These are phyloP conservation scores for Sus cebifrons DNA, from an alignment of 2,797 vertebrate genomes.

Conservation along the genomic window DNA sequence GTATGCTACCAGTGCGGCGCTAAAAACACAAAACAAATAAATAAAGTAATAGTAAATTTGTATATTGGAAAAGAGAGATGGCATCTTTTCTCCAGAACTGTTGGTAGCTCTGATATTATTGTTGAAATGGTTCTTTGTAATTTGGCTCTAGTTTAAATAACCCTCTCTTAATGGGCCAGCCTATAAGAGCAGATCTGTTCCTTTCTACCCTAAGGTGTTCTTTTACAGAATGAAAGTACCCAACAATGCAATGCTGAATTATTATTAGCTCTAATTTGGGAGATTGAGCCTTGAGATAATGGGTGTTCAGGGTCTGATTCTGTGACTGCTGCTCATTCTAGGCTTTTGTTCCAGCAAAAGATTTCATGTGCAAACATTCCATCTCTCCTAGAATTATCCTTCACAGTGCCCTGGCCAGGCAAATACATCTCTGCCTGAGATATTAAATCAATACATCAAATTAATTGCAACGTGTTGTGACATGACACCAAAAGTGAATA, in stretches of 20 bases:
- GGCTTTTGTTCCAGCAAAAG: conserved; percentile 41
- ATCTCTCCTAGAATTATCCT: conserved; percentile 33
- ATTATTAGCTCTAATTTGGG: conserved; percentile 41
- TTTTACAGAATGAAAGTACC: conserved; percentile 54
- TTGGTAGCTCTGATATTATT: not conserved
- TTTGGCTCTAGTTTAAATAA: conserved; percentile 66
- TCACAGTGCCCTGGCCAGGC: not conserved
- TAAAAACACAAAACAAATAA: no score
- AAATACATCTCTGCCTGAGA: conserved; percentile 46
- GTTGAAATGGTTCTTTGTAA: conserved; percentile 24
- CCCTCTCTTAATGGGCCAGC: not conserved
- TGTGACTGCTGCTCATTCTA: not conserved
- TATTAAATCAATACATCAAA: conserved; percentile 69
- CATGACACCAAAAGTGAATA: not conserved
- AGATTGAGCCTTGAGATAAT: not conserved
- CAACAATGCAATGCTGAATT: not conserved
- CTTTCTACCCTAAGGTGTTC: not conserved
- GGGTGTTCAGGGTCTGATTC: conserved; percentile 31
- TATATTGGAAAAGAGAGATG: not conserved
- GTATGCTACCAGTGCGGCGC: no score
- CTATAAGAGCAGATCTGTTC: not conserved
- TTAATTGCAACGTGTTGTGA: conserved; percentile 61
- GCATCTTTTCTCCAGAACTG: conserved; percentile 7
- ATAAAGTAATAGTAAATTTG: not conserved
- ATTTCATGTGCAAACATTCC: not conserved